Evolutionary conservation across 2,888 invertebrate species (phyloP).

Genomic region (Eupsilia transversa): DNA sequence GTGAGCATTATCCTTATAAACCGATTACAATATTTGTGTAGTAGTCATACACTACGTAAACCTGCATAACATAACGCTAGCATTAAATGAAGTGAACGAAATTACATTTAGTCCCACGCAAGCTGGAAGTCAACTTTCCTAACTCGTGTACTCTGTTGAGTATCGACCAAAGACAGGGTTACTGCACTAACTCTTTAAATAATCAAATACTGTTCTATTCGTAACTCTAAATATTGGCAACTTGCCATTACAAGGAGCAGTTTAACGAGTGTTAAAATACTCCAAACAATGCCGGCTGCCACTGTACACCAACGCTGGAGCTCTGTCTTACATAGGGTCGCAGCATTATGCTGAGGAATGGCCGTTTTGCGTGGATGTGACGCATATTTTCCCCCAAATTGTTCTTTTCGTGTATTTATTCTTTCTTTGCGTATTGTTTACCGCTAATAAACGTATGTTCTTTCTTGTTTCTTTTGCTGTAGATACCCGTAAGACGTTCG

Average conservation of each 20-base stretch:
- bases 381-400: no score
- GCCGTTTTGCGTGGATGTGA: no score
- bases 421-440: no score
- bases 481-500: background rate
- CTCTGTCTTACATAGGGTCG: no score
- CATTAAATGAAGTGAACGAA: background rate
- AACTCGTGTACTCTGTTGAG: background rate
- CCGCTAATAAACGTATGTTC: no score
- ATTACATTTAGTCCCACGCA: background rate
- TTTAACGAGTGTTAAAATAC: background rate
- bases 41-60: conserved; percentile 14
- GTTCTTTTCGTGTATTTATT: no score
- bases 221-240: conserved; percentile 34
- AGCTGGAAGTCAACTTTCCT: conserved; percentile 12
- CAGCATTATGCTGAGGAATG: no score
- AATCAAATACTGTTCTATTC: conserved; percentile 13
- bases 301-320: no score
- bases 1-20: conserved; percentile 30
- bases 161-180: conserved; percentile 2
- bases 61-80: background rate
- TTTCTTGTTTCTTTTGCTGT: no score
- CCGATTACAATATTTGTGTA: conserved; percentile 27
- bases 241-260: conserved; percentile 26
- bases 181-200: conserved; percentile 25
- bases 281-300: conserved; percentile 19